Evolutionary conservation across 2,888 invertebrate species (phyloP).

Genomic region (Agrotis exclamationis): DNA sequence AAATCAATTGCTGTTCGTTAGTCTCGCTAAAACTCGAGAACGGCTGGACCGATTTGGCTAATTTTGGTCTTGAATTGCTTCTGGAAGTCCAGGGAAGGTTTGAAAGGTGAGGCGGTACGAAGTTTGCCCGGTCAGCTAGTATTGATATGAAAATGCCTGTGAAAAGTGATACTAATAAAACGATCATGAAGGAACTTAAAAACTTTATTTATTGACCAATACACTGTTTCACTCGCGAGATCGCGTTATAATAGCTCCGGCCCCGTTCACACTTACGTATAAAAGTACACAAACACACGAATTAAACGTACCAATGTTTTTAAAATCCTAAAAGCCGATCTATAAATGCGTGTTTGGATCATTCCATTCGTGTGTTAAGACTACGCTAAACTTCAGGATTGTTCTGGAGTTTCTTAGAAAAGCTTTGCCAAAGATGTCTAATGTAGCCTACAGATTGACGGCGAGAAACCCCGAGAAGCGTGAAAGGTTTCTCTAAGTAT

Average conservation of each 20-base stretch:
- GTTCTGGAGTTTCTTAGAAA: not conserved
- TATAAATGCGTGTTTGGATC: constrained; percentile 54
- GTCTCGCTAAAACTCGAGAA: too few relatives aligned
- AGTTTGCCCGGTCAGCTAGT: too few relatives aligned
- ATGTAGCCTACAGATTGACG: too few relatives aligned
- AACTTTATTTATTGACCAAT: constrained; percentile 67
- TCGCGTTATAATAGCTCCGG: constrained; percentile 50
- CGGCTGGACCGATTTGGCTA: too few relatives aligned
- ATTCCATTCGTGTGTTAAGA: constrained; percentile 44
- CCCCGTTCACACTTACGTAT: constrained; percentile 40
- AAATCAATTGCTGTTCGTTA: too few relatives aligned
- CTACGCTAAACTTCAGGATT: constrained; percentile 31
- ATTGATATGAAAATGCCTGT: too few relatives aligned
- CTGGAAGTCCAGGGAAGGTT: too few relatives aligned
- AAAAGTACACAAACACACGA: constrained; percentile 51
- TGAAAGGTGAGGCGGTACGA: too few relatives aligned
- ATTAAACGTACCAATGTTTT: constrained; percentile 42
- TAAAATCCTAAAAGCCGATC: constrained; percentile 58
- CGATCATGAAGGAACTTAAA: constrained; percentile 64
- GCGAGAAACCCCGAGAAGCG: too few relatives aligned
- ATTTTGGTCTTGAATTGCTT: too few relatives aligned
- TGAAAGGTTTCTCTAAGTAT: too few relatives aligned
- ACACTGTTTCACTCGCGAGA: constrained; percentile 63
- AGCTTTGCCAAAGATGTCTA: not conserved
- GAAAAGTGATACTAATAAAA: constrained; percentile 22